Evolutionary conservation across 2,797 vertebrate species (phyloP).

Genomic region (Aphelocoma californica): DNA sequence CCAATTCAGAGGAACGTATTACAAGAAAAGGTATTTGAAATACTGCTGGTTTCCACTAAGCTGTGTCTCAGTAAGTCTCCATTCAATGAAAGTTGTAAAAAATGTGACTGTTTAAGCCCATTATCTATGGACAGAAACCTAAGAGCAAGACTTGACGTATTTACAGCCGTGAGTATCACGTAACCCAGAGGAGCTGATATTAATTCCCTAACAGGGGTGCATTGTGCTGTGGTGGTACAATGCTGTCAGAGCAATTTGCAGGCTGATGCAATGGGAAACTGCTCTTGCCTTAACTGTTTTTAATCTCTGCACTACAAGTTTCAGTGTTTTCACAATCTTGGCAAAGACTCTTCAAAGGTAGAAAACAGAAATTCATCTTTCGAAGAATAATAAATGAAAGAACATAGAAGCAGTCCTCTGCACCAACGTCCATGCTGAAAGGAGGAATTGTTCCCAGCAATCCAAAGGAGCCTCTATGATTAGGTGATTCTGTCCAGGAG

Average conservation of each 20-base stretch:
- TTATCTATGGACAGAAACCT: background rate
- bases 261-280: background rate
- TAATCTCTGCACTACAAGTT: background rate
- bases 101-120: slow-evolving; percentile 1
- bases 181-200: background rate
- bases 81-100: slow-evolving; percentile 3
- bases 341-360: background rate
- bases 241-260: background rate
- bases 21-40: background rate
- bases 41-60: background rate
- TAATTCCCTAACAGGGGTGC: background rate
- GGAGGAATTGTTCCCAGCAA: background rate
- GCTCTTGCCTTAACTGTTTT: background rate
- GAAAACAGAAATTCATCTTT: background rate
- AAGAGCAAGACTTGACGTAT: background rate
- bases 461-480: background rate
- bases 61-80: background rate
- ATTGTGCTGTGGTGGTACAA: background rate
- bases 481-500: background rate
- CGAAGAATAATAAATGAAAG: background rate
- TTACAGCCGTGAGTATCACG: background rate
- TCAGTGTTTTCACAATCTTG: background rate
- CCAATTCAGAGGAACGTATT: background rate
- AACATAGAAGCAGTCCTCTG: background rate
- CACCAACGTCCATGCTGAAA: background rate